Evolutionary conservation across 1,140 invertebrate genomes (phyloP).

Genomic region (Aplysia californica): DNA sequence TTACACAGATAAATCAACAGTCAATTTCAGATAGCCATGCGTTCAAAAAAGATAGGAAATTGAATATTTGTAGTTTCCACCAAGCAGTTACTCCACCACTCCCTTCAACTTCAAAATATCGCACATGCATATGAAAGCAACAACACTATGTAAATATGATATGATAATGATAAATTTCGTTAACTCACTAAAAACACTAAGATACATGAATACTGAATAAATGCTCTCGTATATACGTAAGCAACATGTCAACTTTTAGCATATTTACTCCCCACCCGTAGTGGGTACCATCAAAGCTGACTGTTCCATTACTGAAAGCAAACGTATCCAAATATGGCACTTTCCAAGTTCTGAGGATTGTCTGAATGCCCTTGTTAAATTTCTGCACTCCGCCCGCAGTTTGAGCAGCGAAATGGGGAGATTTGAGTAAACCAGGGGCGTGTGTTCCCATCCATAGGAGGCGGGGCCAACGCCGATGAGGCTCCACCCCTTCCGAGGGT

Average conservation of each 20-base stretch:
- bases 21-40: too few relatives aligned
- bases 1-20: too few relatives aligned
- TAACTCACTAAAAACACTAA: too few relatives aligned
- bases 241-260: constrained; percentile 27
- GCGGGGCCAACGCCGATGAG: background rate
- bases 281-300: constrained; percentile 34
- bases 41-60: too few relatives aligned
- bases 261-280: constrained; percentile 31
- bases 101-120: too few relatives aligned
- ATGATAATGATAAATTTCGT: too few relatives aligned
- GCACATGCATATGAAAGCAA: too few relatives aligned
- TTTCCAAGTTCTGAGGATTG: background rate
- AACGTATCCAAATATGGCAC: constrained; percentile 27
- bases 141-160: too few relatives aligned
- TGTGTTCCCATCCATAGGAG: constrained; percentile 28
- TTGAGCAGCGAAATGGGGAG: background rate
- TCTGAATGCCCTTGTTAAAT: background rate
- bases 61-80: too few relatives aligned
- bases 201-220: too few relatives aligned
- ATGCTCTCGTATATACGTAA: constrained; percentile 26
- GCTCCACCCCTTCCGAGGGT: background rate
- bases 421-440: constrained; percentile 32
- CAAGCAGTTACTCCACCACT: too few relatives aligned
- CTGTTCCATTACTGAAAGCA: constrained; percentile 23
- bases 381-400: background rate